Evolutionary conservation across 2,113 vertebrate species (phyloP), one percentile per base, ranked within the genome.

Genomic region (Hyaena hyaena): DNA sequence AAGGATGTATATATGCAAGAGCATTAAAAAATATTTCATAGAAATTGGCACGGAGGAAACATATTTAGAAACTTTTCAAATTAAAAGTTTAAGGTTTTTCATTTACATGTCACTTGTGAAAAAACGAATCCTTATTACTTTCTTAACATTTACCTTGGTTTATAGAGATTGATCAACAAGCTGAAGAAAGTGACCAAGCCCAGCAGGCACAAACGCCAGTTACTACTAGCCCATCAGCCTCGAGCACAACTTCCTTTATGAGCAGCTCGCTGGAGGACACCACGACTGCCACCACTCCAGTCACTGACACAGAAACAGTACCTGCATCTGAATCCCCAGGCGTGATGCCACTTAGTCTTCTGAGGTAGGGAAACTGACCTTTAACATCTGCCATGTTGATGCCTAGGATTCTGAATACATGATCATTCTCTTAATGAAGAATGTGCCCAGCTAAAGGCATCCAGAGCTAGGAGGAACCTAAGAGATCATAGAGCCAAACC

Each of bases 241-340:
- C 99, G 23, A 99, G 99, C 98, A 99, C 99, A 7, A 99, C 99
- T 0, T 99, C 99, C 90, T 99, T 99, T 98, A 99, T 99, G 99
- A 99, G 99, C 98, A 99, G 99, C 96, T 99, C 99, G 0, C 98
- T 99, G 96, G 99, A 99, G 96, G 99, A 99, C 96, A 99, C 99
- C 53, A 99, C 99, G 90, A 99, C 99, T 0, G 99, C 99, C 69
- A 99, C 99, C 71, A 99, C 99, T 2, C 99, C 99, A 0, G 99
- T 99, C 86, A 99, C 99, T 0, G 99, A 99, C 97, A 99, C 99
- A 0, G 99, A 99, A 98, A 99, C 99, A 0, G 99, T 99, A 68
- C 99, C 99, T 7, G 99, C 99, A 19, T 99, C 99, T 0, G 99
- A 99, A 97, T 99, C 99, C 17, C 99, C 99, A 0, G 99, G 99